Conservation (phyloP, 30 jellyfish, hydroid and myxozoan genomes). For the Sanderia malayensis region DNA sequence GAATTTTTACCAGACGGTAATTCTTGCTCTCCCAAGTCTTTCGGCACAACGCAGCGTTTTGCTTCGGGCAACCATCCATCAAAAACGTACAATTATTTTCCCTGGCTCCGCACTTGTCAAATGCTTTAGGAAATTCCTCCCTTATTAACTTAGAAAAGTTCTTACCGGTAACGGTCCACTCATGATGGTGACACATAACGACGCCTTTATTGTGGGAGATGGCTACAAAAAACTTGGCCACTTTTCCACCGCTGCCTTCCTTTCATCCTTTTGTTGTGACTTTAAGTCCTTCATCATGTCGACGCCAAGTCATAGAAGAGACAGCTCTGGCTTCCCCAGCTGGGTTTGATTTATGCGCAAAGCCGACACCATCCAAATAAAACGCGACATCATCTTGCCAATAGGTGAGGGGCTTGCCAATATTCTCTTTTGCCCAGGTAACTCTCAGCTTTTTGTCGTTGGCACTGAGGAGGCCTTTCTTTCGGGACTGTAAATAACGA, state of each 20-base stretch:
- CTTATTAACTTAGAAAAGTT: background rate
- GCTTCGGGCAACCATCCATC: background rate
- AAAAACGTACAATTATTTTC: background rate
- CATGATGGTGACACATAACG: background rate
- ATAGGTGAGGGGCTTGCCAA: background rate
- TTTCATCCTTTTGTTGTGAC: background rate
- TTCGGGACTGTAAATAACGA: background rate
- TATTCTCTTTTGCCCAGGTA: background rate
- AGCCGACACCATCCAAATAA: slow-evolving; percentile 15
- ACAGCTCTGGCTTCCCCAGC: slow-evolving; percentile 5
- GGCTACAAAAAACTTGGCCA: slow-evolving; percentile 20
- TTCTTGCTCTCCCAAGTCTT: background rate
- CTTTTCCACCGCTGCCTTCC: background rate
- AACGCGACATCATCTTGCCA: background rate
- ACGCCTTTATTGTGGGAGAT: slow-evolving; percentile 14
- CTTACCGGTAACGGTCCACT: background rate
- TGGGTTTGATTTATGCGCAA: slow-evolving; percentile 2
- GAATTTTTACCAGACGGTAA: background rate
- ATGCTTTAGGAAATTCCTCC: background rate
- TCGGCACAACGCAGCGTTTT: background rate
- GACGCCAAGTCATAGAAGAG: background rate
- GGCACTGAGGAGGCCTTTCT: background rate
- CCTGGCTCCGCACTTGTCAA: background rate
- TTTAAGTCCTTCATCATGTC: background rate
- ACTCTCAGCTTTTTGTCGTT: background rate